Conservation (phyloP, 2,113 vertebrate genomes). For the Verasper variegatus region DNA sequence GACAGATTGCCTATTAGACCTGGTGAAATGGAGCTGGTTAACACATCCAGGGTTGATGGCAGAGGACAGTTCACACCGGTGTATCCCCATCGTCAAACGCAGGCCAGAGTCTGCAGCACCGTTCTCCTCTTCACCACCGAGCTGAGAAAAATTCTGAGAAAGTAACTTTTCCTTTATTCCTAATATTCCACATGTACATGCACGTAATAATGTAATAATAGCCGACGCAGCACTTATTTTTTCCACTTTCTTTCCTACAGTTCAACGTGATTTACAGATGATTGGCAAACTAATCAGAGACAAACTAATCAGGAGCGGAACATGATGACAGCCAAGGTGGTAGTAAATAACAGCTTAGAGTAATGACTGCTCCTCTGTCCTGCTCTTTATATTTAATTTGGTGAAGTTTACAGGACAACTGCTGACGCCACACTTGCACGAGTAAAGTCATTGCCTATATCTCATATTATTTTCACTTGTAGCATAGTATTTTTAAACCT, state of each 20-base stretch:
- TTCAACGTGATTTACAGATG: slow-evolving; percentile 14
- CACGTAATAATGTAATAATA: neutral
- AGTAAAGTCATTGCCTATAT: too few relatives aligned
- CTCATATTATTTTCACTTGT: neutral
- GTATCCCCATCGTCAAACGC: slow-evolving; percentile 36
- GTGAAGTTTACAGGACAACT: neutral
- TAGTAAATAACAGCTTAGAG: slow-evolving; percentile 8
- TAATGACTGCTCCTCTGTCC: neutral
- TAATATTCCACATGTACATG: neutral
- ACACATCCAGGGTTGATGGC: slow-evolving; percentile 30
- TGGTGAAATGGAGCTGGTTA: slow-evolving; percentile 36
- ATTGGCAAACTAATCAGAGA: slow-evolving; percentile 8
- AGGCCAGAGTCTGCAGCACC: neutral
- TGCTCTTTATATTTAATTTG: neutral
- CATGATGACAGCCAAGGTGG: neutral
- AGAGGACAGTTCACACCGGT: slow-evolving; percentile 32
- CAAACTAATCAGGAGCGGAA: slow-evolving; percentile 6
- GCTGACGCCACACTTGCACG: neutral
- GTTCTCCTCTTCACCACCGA: neutral
- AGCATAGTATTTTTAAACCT: neutral
- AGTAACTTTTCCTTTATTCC: neutral
- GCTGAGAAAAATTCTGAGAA: neutral
- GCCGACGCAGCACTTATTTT: neutral
- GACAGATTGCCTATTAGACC: slow-evolving; percentile 57
- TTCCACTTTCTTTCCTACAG: slow-evolving; percentile 6